Percentiles rank a stretch among this genome's conserved stretches.
phyloP scores from a whole-genome alignment of 2,113 vertebrate species.

The Theristicus caerulescens region DNA sequence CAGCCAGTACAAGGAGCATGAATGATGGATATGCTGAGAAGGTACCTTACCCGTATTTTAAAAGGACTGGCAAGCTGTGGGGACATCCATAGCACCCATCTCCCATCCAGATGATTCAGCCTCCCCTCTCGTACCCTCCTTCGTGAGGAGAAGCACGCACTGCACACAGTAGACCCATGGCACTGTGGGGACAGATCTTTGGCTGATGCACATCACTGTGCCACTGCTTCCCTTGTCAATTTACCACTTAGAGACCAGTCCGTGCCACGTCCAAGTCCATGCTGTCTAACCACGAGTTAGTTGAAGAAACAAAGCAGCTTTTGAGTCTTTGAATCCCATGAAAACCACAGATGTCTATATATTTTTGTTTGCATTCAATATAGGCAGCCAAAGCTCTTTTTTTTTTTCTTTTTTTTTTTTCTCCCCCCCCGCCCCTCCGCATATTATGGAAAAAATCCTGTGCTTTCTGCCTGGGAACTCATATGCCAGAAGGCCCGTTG shows the following conservation, averaged over 20 bases:
- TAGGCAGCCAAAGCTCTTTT: not conserved
- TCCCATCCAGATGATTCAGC: not conserved
- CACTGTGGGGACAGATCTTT: not conserved
- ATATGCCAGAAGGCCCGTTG: not conserved
- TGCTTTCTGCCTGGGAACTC: not conserved
- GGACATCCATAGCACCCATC: not conserved
- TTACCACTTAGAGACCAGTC: not conserved
- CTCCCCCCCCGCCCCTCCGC: not conserved
- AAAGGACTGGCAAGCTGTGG: not conserved
- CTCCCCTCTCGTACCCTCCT: not conserved
- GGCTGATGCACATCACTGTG: not conserved
- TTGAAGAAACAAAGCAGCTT: slow-evolving; percentile 3
- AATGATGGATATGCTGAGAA: not conserved
- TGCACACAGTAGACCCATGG: not conserved
- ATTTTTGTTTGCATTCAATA: not conserved
- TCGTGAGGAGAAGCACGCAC: not conserved
- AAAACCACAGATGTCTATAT: not conserved
- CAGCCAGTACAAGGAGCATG: not conserved
- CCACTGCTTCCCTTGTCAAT: not conserved
- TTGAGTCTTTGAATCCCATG: not conserved
- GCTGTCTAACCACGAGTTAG: not conserved
- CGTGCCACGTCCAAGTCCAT: fast-evolving
- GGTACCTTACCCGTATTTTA: not conserved
- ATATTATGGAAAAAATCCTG: not conserved
- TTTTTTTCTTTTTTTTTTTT: not conserved